A percentile compares a stretch with the other conserved stretches of the same genome.
Conservation (phyloP, 2,113 vertebrate species). For the Neotoma lepida region DNA sequence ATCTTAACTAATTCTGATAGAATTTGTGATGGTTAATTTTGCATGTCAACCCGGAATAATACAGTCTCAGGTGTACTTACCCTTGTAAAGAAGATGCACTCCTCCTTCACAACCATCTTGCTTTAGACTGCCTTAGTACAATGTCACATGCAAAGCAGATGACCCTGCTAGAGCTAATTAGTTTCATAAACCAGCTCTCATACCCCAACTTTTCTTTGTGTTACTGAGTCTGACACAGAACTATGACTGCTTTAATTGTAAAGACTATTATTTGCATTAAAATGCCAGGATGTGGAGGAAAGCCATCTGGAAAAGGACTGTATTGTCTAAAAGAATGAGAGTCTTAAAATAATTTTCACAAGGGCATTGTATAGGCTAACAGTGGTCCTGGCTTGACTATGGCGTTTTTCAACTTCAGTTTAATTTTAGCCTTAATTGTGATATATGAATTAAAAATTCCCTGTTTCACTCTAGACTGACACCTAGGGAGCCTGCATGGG, state of each 20-base stretch:
- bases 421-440: conserved; percentile 39
- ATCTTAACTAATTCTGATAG: not conserved
- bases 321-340: not conserved
- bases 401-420: conserved; percentile 14
- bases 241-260: not conserved
- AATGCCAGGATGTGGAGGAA: not conserved
- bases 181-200: not conserved
- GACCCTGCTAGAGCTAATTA: not conserved
- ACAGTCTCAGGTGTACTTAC: not conserved
- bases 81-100: not conserved
- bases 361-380: not conserved
- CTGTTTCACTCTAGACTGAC: too few species aligned
- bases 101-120: not conserved
- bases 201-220: not conserved
- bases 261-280: conserved; percentile 24
- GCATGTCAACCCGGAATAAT: not conserved
- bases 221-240: not conserved
- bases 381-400: not conserved
- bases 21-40: conserved; percentile 6
- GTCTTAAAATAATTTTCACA: not conserved
- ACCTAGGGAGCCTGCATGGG: too few species aligned
- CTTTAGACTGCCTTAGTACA: not conserved
- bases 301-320: not conserved
- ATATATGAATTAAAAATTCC: not conserved
- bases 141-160: not conserved